Base-by-base conservation (phyloP, 2,113 vertebrate genomes). In the Larimichthys polyactis region DNA sequence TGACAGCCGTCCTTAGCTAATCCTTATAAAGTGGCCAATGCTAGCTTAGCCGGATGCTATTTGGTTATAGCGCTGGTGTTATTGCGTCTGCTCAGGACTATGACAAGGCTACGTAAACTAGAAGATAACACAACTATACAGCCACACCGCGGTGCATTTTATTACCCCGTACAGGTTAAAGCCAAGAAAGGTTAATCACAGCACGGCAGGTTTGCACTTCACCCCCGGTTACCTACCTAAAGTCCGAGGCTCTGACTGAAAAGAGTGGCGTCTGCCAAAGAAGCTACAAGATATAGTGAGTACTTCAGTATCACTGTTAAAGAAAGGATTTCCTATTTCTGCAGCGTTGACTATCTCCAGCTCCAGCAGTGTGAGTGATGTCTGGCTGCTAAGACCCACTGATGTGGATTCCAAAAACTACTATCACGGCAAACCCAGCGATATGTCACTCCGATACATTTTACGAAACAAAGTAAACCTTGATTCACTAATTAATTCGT, bases 191-290 rank as follows among this genome's bases (percentile, higher is more conserved):
- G 76, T 81, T 88, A 88, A 89, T 87, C 51, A 89, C 55, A 86
- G 66, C 75, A 82, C 67, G 54, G 82, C 54, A 83, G 79, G 81
- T 86, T 89, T 79, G 77, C 70, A 90, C 73, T 86, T 82, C 82
- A 90, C 64, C 73, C 90, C 71, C 36, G 85, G 90, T 93, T 93
- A 95, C 95, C 94, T 95, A 95, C 95, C 95, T 92, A 94, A 92
- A 92, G 92, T 95, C 94, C 95, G 75, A 90, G 91, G 88, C 92
- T 95, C 89, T 93, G 93, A 92, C 84, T 90, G 91, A 93, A 93
- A 94, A 92, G 88, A 90, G 91, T 83, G 92, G 87, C 86, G 91
- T 91, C 81, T 86, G 89, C 91, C 92, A 83, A 73, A 88, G 74
- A 93, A 86, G 77, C 84, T 90, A 83, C 49, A 74, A 65, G 70